Evolutionary conservation across 2,888 invertebrate species (phyloP).

Genomic region (Scrobipalpa costella): DNA sequence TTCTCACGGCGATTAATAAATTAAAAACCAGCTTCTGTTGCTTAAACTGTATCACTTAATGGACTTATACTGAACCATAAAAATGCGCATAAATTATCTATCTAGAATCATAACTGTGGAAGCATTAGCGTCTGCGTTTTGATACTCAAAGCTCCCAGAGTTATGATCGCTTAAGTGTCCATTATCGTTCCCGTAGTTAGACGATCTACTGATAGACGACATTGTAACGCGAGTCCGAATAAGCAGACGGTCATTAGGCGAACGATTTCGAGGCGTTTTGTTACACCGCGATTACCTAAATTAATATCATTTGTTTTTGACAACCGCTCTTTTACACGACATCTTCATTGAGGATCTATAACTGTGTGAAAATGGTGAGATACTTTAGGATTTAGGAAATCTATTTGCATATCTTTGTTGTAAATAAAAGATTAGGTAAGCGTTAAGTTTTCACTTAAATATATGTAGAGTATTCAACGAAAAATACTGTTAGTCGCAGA

Average conservation of each 20-base stretch:
- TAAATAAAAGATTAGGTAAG: background rate
- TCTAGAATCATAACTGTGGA: conserved; percentile 41
- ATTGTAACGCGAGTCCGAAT: conserved; percentile 53
- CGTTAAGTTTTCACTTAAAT: background rate
- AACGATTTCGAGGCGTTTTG: conserved; percentile 64
- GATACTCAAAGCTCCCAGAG: conserved; percentile 46
- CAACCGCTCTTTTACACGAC: conserved; percentile 73
- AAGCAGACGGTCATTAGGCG: conserved; percentile 62
- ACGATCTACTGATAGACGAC: conserved; percentile 56
- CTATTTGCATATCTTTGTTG: background rate
- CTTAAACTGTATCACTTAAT: conserved; percentile 18
- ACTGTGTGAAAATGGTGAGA: background rate
- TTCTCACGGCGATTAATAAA: conserved; percentile 16
- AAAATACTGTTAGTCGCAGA: too few relatives aligned
- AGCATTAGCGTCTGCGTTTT: conserved; percentile 41
- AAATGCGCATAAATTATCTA: conserved; percentile 26
- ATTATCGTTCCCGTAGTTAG: conserved; percentile 48
- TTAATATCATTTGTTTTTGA: conserved; percentile 72
- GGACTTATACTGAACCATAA: conserved; percentile 12
- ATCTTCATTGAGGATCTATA: conserved; percentile 60
- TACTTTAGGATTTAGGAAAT: background rate
- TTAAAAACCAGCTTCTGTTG: conserved; percentile 12
- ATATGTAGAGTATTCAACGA: too few relatives aligned
- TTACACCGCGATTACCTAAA: conserved; percentile 60
- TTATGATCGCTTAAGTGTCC: conserved; percentile 60